Conservation (phyloP, 2,113 vertebrate genomes). For the Rhinoderma darwinii region DNA sequence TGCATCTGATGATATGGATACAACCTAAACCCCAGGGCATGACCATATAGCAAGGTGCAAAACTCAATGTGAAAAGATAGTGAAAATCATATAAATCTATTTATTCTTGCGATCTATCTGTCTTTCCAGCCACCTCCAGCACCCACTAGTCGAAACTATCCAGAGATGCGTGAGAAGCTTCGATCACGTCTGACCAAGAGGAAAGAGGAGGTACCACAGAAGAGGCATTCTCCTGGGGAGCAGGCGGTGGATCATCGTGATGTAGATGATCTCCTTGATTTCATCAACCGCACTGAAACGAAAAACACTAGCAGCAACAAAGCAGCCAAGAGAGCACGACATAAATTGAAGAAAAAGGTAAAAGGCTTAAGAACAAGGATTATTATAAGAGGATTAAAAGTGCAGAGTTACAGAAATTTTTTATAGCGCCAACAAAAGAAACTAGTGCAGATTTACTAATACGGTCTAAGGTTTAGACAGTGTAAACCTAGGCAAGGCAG, state of each 20-base stretch:
- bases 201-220: constrained; percentile 93
- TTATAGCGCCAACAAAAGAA: not conserved
- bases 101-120: constrained; percentile 41
- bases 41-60: too few relatives aligned
- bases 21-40: too few relatives aligned
- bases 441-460: too few relatives aligned
- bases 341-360: constrained; percentile 99
- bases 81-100: not conserved
- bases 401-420: too few relatives aligned
- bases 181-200: constrained; percentile 91
- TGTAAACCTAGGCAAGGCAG: too few relatives aligned
- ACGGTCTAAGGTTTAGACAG: too few relatives aligned
- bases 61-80: not conserved
- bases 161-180: constrained; percentile 97
- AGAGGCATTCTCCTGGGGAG: constrained; percentile 78
- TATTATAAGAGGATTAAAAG: too few relatives aligned
- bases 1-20: too few relatives aligned
- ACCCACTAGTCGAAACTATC: constrained; percentile 96
- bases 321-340: constrained; percentile 94
- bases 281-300: constrained; percentile 96
- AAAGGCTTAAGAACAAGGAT: constrained; percentile 72
- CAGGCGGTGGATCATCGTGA: constrained; percentile 88
- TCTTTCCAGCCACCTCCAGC: constrained; percentile 88
- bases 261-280: constrained; percentile 94
- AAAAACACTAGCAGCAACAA: constrained; percentile 96